Base-by-base conservation (phyloP, 1,140 invertebrate genomes). In the Drosophila sp. region DNA sequence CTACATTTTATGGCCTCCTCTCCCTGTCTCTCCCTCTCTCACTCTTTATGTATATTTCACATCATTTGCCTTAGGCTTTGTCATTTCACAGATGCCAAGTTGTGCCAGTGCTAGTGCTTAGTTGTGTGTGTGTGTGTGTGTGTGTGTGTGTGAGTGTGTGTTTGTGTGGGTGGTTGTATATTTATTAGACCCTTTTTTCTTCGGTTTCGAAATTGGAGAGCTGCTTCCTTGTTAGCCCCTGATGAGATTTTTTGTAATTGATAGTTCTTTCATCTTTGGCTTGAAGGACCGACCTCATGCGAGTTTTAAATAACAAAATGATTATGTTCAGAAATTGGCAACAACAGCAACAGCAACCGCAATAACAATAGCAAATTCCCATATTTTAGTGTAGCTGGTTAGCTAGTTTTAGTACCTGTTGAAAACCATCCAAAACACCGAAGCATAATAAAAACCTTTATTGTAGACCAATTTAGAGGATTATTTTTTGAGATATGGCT, bases 41-140 rank as follows among this genome's bases (percentile, higher is more conserved):
- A 40, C 58, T 68, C 73, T 76, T 76, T 76, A 76, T 73, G 79
- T 68, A 73, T 70, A 83, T 83, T 83, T 76, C 41, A 83, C 70
- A 72, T 87, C 74, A 87, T 87, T 86, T 87, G 82, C 72, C 74
- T 72, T 78, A 54, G 70, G 69, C 73, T 76, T 79, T 86, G 83
- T 86, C 82, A 82, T 86, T 86, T 66, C 71, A 63, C 38, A 56
- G 44, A 72, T 60, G 61, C 55, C 17, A 29, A 66, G 66, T 61
- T 56, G 17, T 17, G 72, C 17, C 38, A 70, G 50, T 56, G 41
- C 40, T 33, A 75, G 64, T 75, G 66, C 73, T 76, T 76, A 76
- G 73, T 35, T 54, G 44, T 50, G 7, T 50, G 44, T 50, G 23
- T 27, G 7, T 27, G 6, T 27, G 44, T 25, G 44, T 6, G 23